These are phyloP conservation scores for Zonitis immaculata DNA, from an alignment of 2,888 invertebrate species.

Conservation along the genomic window DNA sequence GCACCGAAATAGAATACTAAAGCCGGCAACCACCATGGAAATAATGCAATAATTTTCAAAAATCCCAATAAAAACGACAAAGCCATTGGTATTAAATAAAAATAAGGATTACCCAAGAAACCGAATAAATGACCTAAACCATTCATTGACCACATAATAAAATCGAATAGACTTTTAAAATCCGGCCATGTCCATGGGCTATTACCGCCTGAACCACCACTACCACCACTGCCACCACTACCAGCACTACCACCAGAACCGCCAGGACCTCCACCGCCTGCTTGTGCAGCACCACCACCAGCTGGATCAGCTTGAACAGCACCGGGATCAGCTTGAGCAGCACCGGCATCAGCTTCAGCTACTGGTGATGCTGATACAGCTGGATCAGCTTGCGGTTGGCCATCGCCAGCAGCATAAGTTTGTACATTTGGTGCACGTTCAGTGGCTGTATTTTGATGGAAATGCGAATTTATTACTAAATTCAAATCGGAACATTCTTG, in stretches of 20 bases:
- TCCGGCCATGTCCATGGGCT: slow-evolving; percentile 39
- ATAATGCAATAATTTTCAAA: slow-evolving; percentile 57
- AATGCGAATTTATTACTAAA: slow-evolving; percentile 65
- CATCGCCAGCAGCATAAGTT: slow-evolving; percentile 33
- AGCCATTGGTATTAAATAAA: slow-evolving; percentile 57
- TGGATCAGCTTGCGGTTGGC: slow-evolving; percentile 21
- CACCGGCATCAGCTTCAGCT: slow-evolving; percentile 8
- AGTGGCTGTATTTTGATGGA: slow-evolving; percentile 50
- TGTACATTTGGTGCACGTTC: slow-evolving; percentile 32
- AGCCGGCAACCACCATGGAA: slow-evolving; percentile 61
- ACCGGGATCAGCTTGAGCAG: no score
- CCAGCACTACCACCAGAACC: slow-evolving; percentile 24
- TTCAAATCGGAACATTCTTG: slow-evolving; percentile 67
- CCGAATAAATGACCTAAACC: slow-evolving; percentile 28
- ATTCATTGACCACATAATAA: slow-evolving; percentile 30
- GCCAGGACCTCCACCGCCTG: slow-evolving; percentile 26
- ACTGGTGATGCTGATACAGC: slow-evolving; percentile 15
- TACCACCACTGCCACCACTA: slow-evolving; percentile 21
- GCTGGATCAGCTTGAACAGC: no score
- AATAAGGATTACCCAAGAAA: slow-evolving; percentile 49
- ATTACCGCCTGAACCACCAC: no score
- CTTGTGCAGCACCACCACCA: slow-evolving; percentile 23
- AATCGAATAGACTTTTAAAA: slow-evolving; percentile 38
- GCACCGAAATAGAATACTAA: slow-evolving; percentile 41
- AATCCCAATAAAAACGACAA: slow-evolving; percentile 60